These are phyloP conservation scores for Xenotilapia leptura DNA, from an alignment of 2,113 vertebrate species.

Conservation along the genomic window DNA sequence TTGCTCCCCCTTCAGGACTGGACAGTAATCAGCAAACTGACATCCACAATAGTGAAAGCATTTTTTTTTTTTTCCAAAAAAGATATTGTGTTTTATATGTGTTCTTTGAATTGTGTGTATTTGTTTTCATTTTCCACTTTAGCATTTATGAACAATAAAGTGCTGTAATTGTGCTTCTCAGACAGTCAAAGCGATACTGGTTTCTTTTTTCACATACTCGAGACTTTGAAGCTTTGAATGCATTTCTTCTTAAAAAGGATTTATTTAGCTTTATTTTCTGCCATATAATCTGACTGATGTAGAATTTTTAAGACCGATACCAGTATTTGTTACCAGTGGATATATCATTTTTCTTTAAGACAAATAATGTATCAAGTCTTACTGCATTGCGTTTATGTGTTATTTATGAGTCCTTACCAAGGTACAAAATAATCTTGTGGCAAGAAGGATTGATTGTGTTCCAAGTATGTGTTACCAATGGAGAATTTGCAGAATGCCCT, in stretches of 20 bases:
- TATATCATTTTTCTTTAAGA: not conserved
- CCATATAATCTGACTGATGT: not conserved
- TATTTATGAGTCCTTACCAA: not conserved
- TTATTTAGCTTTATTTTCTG: not conserved
- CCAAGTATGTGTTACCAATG: not conserved
- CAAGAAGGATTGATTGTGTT: not conserved
- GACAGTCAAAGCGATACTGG: constrained; percentile 18
- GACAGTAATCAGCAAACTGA: constrained; percentile 61
- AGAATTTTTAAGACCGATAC: not conserved
- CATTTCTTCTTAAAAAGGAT: not conserved
- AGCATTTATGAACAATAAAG: constrained; percentile 97
- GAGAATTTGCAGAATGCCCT: not conserved
- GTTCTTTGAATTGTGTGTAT: constrained; percentile 83
- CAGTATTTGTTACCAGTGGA: not conserved
- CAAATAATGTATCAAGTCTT: not conserved
- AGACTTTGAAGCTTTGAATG: not conserved
- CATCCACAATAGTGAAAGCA: constrained; percentile 69
- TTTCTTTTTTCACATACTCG: not conserved
- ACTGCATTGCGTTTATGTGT: not conserved
- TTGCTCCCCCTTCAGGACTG: constrained; percentile 65
- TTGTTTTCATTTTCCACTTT: constrained; percentile 83
- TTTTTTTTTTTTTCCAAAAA: constrained; percentile 63
- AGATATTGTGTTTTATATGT: constrained; percentile 84
- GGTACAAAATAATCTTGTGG: not conserved
- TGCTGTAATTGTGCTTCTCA: constrained; percentile 98